These are phyloP conservation scores for Sipha maydis DNA, from an alignment of 2,888 invertebrate species.

Conservation along the genomic window DNA sequence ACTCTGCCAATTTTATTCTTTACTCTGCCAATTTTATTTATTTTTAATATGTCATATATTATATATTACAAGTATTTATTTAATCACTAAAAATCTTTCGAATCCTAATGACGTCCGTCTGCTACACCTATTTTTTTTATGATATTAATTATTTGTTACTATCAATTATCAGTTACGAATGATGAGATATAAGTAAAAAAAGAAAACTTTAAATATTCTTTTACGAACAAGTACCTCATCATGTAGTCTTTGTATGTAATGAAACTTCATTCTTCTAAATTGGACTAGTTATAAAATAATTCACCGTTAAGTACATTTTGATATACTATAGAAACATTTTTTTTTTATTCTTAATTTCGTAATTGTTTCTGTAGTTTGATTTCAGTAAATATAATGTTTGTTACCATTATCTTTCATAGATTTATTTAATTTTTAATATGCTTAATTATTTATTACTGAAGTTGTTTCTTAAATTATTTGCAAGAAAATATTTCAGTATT, in stretches of 20 bases:
- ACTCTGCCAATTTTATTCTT: conserved; percentile 49
- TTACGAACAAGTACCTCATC: not conserved
- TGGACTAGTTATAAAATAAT: not conserved
- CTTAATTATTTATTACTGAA: not conserved
- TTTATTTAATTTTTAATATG: not conserved
- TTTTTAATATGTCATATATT: not conserved
- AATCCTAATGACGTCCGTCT: conserved; percentile 37
- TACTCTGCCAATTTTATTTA: conserved; percentile 46
- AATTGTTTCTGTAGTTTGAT: not conserved
- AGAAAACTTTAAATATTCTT: too few relatives aligned
- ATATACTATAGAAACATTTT: too few relatives aligned
- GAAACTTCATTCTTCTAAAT: not conserved
- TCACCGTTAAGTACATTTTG: not conserved
- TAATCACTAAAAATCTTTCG: conserved; percentile 11
- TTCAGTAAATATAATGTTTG: not conserved
- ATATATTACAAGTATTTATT: not conserved
- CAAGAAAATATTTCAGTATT: not conserved
- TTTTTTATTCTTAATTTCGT: not conserved
- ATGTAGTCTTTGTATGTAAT: not conserved
- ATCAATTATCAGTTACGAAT: too few relatives aligned
- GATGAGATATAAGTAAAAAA: not conserved
- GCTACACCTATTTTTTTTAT: conserved; percentile 8
- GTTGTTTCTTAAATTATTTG: not conserved
- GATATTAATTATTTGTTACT: too few relatives aligned
- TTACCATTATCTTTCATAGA: not conserved